These are phyloP conservation scores for Semotilus atromaculatus DNA, from an alignment of 2,797 vertebrate species.

Conservation along the genomic window DNA sequence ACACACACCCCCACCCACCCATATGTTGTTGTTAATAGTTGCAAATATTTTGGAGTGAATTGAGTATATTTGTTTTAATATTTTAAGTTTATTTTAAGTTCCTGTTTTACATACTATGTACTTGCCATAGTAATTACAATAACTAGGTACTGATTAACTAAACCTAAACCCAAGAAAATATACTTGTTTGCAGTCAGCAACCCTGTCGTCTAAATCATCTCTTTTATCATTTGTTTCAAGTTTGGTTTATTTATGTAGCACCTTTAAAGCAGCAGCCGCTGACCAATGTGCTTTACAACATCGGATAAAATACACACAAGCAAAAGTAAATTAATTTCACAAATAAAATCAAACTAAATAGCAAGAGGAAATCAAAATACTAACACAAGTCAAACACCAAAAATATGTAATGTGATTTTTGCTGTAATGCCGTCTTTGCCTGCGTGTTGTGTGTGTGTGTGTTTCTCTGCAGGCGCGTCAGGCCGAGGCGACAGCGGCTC, in stretches of 20 bases:
- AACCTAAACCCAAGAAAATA: neutral
- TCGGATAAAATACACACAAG: too few species aligned
- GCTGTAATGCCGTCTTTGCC: too few species aligned
- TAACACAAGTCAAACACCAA: too few species aligned
- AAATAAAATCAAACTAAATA: too few species aligned
- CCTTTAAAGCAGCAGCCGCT: too few species aligned
- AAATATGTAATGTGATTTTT: neutral
- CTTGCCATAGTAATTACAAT: neutral
- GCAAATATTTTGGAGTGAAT: neutral
- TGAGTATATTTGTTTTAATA: neutral
- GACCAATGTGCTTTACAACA: too few species aligned
- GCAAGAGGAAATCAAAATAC: too few species aligned
- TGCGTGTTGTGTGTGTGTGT: neutral
- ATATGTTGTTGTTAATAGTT: too few species aligned
- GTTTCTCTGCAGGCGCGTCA: constrained; percentile 83
- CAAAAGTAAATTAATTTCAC: too few species aligned
- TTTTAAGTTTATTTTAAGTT: neutral
- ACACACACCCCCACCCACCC: too few species aligned
- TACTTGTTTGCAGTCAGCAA: neutral
- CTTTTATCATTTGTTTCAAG: too few species aligned
- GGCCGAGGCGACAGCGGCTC: constrained; percentile 89
- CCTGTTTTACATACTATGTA: neutral
- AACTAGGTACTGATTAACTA: neutral
- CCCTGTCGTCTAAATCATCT: neutral
- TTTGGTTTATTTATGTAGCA: too few species aligned